Base-by-base conservation (phyloP, 1,140 invertebrate species). In the Saccostrea glomerata region DNA sequence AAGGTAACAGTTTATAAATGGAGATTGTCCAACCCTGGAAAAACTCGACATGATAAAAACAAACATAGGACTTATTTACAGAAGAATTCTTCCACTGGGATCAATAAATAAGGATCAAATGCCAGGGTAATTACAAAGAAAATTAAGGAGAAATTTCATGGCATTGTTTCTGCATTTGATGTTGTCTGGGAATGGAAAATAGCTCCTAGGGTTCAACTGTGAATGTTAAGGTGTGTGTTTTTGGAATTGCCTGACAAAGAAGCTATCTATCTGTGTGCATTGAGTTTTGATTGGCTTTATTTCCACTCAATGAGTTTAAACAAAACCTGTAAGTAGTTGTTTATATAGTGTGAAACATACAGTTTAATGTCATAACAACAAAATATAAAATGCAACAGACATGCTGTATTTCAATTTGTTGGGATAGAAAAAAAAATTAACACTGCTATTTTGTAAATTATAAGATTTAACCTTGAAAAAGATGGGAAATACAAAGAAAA, bases 121-220 rank as follows among this genome's bases (percentile, higher is more conserved):
- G 70, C 25, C 70, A 77, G 12, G 13, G 70, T 77, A 77, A 77
- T 77, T 77, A 77, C 70, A 77, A 77, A 77, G 70, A 77, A 77
- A 77, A 77, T 77, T 23, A 77, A 77, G 25, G 13, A 11, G 13
- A 12, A 30, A 77, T 36, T 25, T 77, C 25, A 11, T 30, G 70
- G 25, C 70, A 30, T 77, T 77, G 70, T 77, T 77, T 77, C 30
- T 36, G 0, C 30, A 36, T 25, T 25, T 25, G 70, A 77, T 77
- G 70, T 77, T 77, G 70, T 17, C 25, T 77, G 70, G 70, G 70
- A 30, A 15, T 30, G 13, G 23, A 25, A 77, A 12, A 36, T 25
- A 11, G 23, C 47, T 47, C 17, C 3, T 11, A 36, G 25, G 70
- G n/a, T 20, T 15, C 20, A 66, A 20, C 70, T 40, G 70, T 77